Evolutionary conservation across 2,888 invertebrate species (phyloP).

Genomic region (Frankliniella intonsa): DNA sequence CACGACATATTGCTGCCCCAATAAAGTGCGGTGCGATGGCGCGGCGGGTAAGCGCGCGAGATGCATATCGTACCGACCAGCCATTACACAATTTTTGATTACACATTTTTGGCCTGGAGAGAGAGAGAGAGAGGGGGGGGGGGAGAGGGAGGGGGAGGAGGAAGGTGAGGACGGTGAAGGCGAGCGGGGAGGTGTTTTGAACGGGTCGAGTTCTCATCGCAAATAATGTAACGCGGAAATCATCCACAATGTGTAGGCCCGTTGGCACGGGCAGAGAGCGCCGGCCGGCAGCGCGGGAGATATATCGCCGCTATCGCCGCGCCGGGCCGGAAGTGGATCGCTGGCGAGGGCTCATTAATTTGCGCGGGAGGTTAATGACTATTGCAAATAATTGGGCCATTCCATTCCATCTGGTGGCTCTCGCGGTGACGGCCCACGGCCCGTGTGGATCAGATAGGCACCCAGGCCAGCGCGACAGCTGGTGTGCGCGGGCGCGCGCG

Average conservation of each 20-base stretch:
- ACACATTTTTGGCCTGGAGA: background rate
- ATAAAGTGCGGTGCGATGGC: background rate
- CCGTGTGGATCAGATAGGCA: too few species aligned
- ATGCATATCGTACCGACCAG: background rate
- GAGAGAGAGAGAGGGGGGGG: background rate
- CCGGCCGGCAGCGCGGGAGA: background rate
- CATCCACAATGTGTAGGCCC: background rate
- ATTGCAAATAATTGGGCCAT: conserved; percentile 2
- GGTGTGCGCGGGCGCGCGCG: too few species aligned
- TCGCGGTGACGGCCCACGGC: too few species aligned
- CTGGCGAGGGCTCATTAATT: background rate
- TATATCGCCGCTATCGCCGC: background rate
- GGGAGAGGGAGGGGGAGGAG: background rate
- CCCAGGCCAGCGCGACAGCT: too few species aligned
- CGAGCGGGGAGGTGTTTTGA: background rate
- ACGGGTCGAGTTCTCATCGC: background rate
- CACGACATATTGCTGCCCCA: conserved; percentile 12
- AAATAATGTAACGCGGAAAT: conserved; percentile 13
- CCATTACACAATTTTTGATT: conserved; percentile 25
- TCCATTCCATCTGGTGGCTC: background rate
- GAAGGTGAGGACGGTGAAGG: background rate
- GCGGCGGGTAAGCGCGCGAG: background rate
- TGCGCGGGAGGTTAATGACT: background rate
- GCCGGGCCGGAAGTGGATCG: background rate
- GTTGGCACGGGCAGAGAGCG: background rate